Evolutionary conservation across 2,888 invertebrate species (phyloP).

Genomic region (Ormyrus rosae): DNA sequence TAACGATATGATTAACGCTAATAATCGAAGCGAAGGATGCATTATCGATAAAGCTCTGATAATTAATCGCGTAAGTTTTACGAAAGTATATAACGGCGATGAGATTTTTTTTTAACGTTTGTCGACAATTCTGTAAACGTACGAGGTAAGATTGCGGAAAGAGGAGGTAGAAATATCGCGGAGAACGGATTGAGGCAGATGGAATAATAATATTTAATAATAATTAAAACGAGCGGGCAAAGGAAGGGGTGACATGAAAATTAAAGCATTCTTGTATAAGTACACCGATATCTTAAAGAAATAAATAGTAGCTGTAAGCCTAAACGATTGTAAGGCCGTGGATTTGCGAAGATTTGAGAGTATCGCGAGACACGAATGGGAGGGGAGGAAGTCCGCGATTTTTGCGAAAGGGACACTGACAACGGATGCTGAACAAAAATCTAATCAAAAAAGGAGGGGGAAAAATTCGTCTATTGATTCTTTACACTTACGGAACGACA

Average conservation of each 20-base stretch:
- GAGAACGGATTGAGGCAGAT: slow-evolving; percentile 27
- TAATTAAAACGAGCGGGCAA: slow-evolving; percentile 40
- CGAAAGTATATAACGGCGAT: slow-evolving; percentile 24
- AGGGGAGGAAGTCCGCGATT: background rate
- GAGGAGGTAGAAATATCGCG: background rate
- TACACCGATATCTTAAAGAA: slow-evolving; percentile 70
- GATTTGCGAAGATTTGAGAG: slow-evolving; percentile 63
- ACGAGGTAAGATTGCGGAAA: background rate
- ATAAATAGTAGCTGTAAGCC: slow-evolving; percentile 72
- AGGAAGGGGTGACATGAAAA: slow-evolving; percentile 53
- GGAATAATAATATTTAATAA: slow-evolving; percentile 35
- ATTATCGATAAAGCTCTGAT: slow-evolving; percentile 32
- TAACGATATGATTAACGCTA: slow-evolving; percentile 11
- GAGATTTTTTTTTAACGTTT: slow-evolving; percentile 29
- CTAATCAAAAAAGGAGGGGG: slow-evolving; percentile 40
- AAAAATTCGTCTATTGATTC: slow-evolving; percentile 41
- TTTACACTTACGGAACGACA: slow-evolving; percentile 16
- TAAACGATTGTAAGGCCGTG: slow-evolving; percentile 68
- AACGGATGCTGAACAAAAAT: background rate
- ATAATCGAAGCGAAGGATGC: slow-evolving; percentile 12
- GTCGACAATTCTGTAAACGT: background rate
- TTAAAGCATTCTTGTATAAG: slow-evolving; percentile 71
- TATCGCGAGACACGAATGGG: slow-evolving; percentile 9
- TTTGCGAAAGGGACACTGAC: background rate
- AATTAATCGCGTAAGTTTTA: slow-evolving; percentile 29